A percentile compares a stretch with the other conserved stretches of the same genome.
These are phyloP conservation scores for Arctocebus calabarensis DNA, from an alignment of 2,797 vertebrate genomes.

Conservation along the genomic window DNA sequence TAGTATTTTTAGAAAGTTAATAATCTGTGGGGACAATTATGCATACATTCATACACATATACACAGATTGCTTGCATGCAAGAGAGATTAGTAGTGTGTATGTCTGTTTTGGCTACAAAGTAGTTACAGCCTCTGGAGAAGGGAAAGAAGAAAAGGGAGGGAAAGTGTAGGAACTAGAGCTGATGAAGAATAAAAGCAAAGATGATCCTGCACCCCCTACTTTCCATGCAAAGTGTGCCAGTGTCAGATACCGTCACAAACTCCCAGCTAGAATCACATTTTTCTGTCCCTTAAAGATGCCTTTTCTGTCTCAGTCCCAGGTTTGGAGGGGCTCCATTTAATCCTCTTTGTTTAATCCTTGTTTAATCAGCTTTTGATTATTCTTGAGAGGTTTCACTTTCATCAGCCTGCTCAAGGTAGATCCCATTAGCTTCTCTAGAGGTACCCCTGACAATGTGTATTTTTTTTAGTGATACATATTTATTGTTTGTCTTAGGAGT, in stretches of 20 bases:
- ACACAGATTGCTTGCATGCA: neutral
- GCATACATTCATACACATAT: neutral
- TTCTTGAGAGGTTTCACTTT: constrained; percentile 52
- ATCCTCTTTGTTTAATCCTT: neutral
- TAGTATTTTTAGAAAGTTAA: constrained; percentile 43
- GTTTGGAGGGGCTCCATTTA: neutral
- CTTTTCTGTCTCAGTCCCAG: neutral
- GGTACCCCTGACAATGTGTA: neutral
- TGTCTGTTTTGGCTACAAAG: neutral
- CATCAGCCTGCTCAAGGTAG: neutral
- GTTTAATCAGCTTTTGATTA: constrained; percentile 36
- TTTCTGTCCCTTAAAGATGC: neutral
- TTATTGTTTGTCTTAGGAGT: neutral
- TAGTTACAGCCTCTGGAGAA: neutral
- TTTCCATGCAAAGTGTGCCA: neutral
- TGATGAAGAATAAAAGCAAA: constrained; percentile 24
- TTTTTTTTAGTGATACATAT: neutral
- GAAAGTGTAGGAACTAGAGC: neutral
- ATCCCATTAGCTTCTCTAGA: neutral
- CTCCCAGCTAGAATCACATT: neutral
- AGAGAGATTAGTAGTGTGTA: neutral
- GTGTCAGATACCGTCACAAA: neutral
- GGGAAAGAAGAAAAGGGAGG: neutral
- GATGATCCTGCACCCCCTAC: neutral
- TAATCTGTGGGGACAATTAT: neutral